Base-by-base conservation (phyloP, 2,888 invertebrate species). In the Calephelis perditalis region DNA sequence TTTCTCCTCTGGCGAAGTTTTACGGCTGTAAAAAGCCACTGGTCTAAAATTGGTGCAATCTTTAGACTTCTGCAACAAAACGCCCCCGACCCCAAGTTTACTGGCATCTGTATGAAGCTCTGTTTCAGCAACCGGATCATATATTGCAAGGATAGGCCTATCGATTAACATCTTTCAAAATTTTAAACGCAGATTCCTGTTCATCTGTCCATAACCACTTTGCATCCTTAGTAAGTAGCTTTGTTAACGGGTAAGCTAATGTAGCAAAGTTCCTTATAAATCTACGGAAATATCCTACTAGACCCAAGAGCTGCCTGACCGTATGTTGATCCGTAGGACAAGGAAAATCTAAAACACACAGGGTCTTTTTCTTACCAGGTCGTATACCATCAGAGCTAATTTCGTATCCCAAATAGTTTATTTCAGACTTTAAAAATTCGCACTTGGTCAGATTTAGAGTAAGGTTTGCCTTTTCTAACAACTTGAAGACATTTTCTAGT, bases 381-480 rank as follows among this genome's bases (percentile, higher is more conserved):
- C 59, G 58, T 45, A 70, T 62, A 1, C 70, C 68, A 8, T 56
- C 37, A 6, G 49, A 9, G 3, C 65, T 65, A 7, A 70, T 52
- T 8, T 73, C 70, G 57, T 68, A 71, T 0, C 70, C 71, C 9
- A 68, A 55, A 61, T 68, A 70, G 26, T 67, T 56, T 9, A 70
- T 60, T 6, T 59, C 35, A 7, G 11, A 61, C 36, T 65, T 63
- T 45, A 68, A 67, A 45, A 68, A 67, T 15, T 58, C n/a, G 43
- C 68, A 68, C 46, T 68, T 67, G 2, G 60, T 54, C 7, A 68
- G 45, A 40, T 69, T 66, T 10, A 66, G 59, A 9, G 67, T 67
- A n/a, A 69, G 47, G 6, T 63, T 61, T 11, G 46, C 8, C 12
- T 62, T 12, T 26, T 57, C 40, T 7, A 67, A 57, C 10, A 64